These are phyloP conservation scores for Coenonympha arcania DNA, from an alignment of 2,888 invertebrate species.

Conservation along the genomic window DNA sequence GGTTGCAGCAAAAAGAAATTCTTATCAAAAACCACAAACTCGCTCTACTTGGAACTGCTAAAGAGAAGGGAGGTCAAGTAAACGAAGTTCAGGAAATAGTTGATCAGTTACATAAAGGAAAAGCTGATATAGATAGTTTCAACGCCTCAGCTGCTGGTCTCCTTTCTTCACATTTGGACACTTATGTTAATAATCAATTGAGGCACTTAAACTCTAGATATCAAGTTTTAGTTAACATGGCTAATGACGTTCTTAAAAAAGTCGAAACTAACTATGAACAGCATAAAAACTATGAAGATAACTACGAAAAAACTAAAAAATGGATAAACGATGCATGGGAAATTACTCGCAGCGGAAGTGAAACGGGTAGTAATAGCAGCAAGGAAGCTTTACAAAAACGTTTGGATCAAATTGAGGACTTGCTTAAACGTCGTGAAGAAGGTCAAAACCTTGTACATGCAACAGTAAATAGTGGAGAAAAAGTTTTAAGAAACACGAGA, in stretches of 20 bases:
- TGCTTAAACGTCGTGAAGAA: conserved; percentile 86
- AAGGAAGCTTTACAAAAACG: conserved; percentile 88
- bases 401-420: conserved; percentile 84
- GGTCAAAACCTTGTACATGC: conserved; percentile 90
- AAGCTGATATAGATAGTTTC: conserved; percentile 86
- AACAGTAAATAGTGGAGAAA: conserved; percentile 92
- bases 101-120: conserved; percentile 82
- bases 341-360: conserved; percentile 84
- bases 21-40: conserved; percentile 92
- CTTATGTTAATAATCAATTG: conserved; percentile 89
- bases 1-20: conserved; percentile 94
- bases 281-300: conserved; percentile 85
- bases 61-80: conserved; percentile 89
- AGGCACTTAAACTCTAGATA: conserved; percentile 90
- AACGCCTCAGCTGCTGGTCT: conserved; percentile 85
- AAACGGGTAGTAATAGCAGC: conserved; percentile 83
- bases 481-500: conserved; percentile 87
- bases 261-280: conserved; percentile 91
- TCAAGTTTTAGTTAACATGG: conserved; percentile 90
- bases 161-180: conserved; percentile 87
- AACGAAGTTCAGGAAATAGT: conserved; percentile 85
- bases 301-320: conserved; percentile 81
- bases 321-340: conserved; percentile 93
- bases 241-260: conserved; percentile 91
- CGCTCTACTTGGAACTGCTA: conserved; percentile 82